Percentiles rank a stretch among this genome's conserved stretches.
phyloP scores from a whole-genome alignment of 2,888 invertebrate genomes.

The Mesochorus sp. region DNA sequence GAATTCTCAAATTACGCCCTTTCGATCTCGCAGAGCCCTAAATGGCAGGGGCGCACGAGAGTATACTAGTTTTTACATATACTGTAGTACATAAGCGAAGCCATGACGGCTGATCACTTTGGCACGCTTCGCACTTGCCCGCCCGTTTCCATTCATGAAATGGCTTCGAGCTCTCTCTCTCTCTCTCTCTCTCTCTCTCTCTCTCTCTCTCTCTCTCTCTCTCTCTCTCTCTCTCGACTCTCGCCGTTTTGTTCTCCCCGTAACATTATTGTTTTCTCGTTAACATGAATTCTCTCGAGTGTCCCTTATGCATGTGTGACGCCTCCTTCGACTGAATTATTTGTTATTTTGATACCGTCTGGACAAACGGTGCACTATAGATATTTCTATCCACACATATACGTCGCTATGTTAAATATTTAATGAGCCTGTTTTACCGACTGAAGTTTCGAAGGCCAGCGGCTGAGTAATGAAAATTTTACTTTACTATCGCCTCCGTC shows the following conservation, averaged over 20 bases:
- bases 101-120: constrained; percentile 65
- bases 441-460: constrained; percentile 9
- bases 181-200: not conserved
- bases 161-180: not conserved
- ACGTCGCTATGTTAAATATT: not conserved
- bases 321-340: not conserved
- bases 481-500: constrained; percentile 22
- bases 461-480: constrained; percentile 18
- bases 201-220: not conserved
- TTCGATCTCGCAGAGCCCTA: not conserved
- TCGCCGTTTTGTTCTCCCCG: constrained; percentile 21
- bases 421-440: constrained; percentile 47
- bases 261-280: constrained; percentile 30
- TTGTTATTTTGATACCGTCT: not conserved
- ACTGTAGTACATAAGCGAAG: constrained; percentile 31
- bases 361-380: too few relatives aligned
- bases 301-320: not conserved
- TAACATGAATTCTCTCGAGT: not conserved
- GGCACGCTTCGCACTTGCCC: constrained; percentile 60
- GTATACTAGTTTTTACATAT: not conserved
- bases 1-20: not conserved
- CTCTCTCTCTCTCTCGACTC: too few relatives aligned
- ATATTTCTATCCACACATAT: too few relatives aligned
- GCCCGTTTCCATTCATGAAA: constrained; percentile 55
- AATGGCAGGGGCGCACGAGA: too few relatives aligned